These are phyloP conservation scores for Decapterus maruadsi DNA, from an alignment of 2,797 vertebrate species.

Conservation along the genomic window DNA sequence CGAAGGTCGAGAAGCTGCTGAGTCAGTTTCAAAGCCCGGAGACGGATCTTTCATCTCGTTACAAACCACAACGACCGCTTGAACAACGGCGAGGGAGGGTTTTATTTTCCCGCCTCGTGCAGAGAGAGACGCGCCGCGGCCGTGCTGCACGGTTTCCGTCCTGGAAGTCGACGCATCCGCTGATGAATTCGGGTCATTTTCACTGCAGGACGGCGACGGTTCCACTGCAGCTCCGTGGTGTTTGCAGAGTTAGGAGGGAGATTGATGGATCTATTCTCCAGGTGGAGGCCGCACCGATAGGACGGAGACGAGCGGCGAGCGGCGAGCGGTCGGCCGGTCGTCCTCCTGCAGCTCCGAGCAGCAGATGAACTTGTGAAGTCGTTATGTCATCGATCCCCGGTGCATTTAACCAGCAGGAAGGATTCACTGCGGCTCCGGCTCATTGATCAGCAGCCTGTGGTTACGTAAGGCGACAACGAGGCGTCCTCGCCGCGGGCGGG, in stretches of 20 bases:
- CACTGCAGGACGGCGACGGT: conserved; percentile 19
- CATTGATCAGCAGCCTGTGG: conserved; percentile 48
- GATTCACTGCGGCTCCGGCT: conserved; percentile 46
- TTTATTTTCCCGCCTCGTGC: background rate
- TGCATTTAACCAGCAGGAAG: conserved; percentile 50
- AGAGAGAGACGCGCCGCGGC: background rate
- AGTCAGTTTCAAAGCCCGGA: background rate
- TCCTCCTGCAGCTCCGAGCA: conserved; percentile 24
- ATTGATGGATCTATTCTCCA: conserved; percentile 60
- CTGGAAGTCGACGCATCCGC: conserved; percentile 11
- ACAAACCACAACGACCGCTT: background rate
- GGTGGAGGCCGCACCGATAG: too few relatives aligned
- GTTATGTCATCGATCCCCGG: conserved; percentile 60
- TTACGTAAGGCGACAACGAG: conserved; percentile 37
- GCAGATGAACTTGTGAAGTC: conserved; percentile 42
- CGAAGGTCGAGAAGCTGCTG: conserved; percentile 6
- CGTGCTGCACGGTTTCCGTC: conserved; percentile 12
- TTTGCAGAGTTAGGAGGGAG: conserved; percentile 31
- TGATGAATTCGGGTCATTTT: conserved; percentile 57
- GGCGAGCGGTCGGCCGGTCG: too few relatives aligned
- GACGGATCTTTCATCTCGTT: conserved; percentile 5
- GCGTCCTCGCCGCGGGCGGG: conserved; percentile 23
- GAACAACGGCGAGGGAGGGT: background rate
- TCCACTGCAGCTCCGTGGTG: conserved; percentile 33
- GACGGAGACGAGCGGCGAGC: conserved; percentile 27